These are phyloP conservation scores for Hypanus sabinus DNA, from an alignment of 2,113 vertebrate genomes.

Conservation along the genomic window DNA sequence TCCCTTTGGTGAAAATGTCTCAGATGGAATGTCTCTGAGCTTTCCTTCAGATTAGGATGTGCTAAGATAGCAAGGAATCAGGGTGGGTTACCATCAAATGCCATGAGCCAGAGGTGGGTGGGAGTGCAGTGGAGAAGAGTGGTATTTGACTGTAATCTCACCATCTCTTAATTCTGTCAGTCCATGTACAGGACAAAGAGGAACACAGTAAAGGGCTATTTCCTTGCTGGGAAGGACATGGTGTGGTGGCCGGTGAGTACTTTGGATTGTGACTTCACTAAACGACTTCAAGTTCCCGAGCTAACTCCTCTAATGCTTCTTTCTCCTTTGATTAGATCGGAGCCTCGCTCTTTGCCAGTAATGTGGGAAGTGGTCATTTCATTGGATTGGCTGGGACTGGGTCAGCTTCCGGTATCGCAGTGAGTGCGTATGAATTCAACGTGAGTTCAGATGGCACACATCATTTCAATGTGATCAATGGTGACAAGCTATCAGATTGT, in stretches of 20 bases:
- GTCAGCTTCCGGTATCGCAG: conserved; percentile 76
- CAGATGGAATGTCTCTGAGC: not conserved
- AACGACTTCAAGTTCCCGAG: not conserved
- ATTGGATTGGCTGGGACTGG: conserved; percentile 88
- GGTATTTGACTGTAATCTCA: not conserved
- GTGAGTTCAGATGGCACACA: conserved; percentile 55
- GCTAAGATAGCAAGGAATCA: not conserved
- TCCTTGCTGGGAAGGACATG: conserved; percentile 89
- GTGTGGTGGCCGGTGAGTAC: conserved; percentile 91
- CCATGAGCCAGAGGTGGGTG: not conserved
- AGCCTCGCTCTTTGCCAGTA: conserved; percentile 89
- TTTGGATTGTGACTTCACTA: not conserved
- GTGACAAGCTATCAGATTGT: not conserved
- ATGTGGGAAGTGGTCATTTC: conserved; percentile 93
- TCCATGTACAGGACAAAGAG: conserved; percentile 89
- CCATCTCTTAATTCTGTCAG: conserved; percentile 51
- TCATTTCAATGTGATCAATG: not conserved
- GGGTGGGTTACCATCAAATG: not conserved
- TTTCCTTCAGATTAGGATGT: not conserved
- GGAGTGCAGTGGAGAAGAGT: no score
- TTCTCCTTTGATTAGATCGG: conserved; percentile 66
- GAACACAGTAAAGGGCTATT: conserved; percentile 87
- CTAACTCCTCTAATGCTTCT: not conserved
- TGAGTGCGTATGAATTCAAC: conserved; percentile 80
- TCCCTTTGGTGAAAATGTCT: not conserved